Conservation (phyloP, 2,888 invertebrate genomes). For the Coleophora deauratella region DNA sequence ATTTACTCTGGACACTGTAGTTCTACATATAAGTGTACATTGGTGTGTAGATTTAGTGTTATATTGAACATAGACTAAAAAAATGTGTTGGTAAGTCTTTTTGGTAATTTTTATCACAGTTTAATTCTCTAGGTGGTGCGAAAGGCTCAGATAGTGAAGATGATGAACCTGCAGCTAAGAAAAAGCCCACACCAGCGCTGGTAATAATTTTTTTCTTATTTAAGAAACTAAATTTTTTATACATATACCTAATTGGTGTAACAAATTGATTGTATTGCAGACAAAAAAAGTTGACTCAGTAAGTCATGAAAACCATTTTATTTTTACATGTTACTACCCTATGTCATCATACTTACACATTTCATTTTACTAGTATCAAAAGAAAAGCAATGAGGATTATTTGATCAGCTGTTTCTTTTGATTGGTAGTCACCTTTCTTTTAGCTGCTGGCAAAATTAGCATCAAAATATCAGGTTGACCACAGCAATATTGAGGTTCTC, state of each 20-base stretch:
- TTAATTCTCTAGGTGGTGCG: conserved; percentile 68
- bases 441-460: too few relatives aligned
- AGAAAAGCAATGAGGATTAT: too few relatives aligned
- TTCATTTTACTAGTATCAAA: too few relatives aligned
- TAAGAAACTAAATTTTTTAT: too few relatives aligned
- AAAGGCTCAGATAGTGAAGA: conserved; percentile 88
- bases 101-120: conserved; percentile 11
- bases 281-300: conserved; percentile 8
- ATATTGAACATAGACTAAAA: conserved; percentile 18
- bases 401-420: too few relatives aligned
- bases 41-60: conserved; percentile 53
- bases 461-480: too few relatives aligned
- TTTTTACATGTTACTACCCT: too few relatives aligned
- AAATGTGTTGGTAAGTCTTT: neutral
- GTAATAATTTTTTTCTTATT: conserved; percentile 31
- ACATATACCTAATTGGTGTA: neutral
- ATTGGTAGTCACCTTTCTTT: too few relatives aligned
- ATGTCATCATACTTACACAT: neutral
- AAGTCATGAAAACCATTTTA: conserved; percentile 3
- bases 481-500: too few relatives aligned
- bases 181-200: conserved; percentile 76
- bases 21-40: conserved; percentile 47
- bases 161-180: conserved; percentile 87
- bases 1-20: conserved; percentile 52
- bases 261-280: conserved; percentile 7